phyloP scores from a whole-genome alignment of 2,797 vertebrate genomes.

The Sarcoramphus papa region DNA sequence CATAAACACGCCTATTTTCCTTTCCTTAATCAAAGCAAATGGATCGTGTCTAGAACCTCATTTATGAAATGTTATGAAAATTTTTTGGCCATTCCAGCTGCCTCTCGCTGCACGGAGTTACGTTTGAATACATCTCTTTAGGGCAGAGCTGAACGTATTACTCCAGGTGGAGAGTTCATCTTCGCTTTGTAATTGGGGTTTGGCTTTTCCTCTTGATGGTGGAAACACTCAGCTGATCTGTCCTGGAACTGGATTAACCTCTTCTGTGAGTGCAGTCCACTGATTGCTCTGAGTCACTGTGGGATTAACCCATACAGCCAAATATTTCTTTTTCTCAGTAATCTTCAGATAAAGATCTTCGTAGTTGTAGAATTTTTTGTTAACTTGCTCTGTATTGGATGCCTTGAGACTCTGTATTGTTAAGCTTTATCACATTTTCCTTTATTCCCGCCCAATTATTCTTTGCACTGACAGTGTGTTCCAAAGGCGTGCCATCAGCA shows the following conservation, averaged over 20 bases:
- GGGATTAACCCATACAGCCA: neutral
- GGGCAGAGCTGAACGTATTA: neutral
- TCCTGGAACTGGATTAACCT: neutral
- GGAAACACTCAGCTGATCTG: neutral
- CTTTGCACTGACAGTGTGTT: neutral
- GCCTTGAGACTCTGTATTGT: neutral
- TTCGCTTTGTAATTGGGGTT: neutral
- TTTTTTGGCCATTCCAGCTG: neutral
- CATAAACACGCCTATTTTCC: neutral
- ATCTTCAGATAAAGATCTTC: neutral
- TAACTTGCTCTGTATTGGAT: neutral
- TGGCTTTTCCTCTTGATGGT: neutral
- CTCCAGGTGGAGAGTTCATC: neutral
- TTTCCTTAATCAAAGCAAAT: neutral
- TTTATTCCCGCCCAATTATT: neutral
- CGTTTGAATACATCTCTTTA: neutral
- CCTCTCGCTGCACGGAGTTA: neutral
- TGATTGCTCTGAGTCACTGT: neutral
- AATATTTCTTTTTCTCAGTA: neutral
- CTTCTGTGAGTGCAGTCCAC: neutral
- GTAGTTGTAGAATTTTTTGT: neutral
- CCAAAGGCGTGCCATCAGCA: neutral
- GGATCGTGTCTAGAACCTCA: neutral
- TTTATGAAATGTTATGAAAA: neutral
- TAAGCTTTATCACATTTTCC: neutral